A percentile compares a stretch with the other conserved stretches of the same genome.
These are phyloP conservation scores for Choloepus didactylus DNA, from an alignment of 2,797 vertebrate genomes.

Conservation along the genomic window DNA sequence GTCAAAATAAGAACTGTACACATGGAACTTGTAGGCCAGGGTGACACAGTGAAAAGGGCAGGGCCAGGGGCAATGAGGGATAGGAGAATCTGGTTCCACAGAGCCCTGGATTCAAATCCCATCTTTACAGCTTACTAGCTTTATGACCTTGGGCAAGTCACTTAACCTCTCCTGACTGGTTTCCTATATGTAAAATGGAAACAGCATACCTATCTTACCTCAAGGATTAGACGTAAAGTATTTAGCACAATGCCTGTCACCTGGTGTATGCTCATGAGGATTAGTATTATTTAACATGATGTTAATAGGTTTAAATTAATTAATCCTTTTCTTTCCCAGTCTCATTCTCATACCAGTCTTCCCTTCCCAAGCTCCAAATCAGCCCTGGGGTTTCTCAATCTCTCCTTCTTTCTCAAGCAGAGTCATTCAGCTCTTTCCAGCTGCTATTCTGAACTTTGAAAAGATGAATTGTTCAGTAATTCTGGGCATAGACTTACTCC, in stretches of 20 bases:
- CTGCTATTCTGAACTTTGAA: background rate
- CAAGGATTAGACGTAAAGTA: background rate
- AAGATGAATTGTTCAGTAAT: background rate
- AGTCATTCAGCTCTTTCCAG: background rate
- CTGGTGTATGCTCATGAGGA: background rate
- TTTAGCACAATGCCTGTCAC: background rate
- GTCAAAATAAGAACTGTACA: background rate
- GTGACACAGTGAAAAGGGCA: background rate
- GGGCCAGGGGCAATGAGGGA: too few relatives aligned
- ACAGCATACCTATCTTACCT: background rate
- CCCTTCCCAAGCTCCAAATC: background rate
- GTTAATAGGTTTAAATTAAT: background rate
- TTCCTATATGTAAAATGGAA: background rate
- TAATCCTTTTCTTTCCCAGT: background rate
- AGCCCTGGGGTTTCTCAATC: background rate
- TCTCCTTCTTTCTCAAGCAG: background rate
- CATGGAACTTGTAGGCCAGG: background rate
- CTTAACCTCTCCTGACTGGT: background rate
- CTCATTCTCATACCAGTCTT: background rate
- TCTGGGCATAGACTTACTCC: background rate
- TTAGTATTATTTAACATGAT: background rate
- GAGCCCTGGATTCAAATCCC: background rate
- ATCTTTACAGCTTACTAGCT: background rate
- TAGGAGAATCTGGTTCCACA: background rate
- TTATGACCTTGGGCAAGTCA: background rate